These are phyloP conservation scores for Empis livida DNA, from an alignment of 2,888 invertebrate genomes.

Conservation along the genomic window DNA sequence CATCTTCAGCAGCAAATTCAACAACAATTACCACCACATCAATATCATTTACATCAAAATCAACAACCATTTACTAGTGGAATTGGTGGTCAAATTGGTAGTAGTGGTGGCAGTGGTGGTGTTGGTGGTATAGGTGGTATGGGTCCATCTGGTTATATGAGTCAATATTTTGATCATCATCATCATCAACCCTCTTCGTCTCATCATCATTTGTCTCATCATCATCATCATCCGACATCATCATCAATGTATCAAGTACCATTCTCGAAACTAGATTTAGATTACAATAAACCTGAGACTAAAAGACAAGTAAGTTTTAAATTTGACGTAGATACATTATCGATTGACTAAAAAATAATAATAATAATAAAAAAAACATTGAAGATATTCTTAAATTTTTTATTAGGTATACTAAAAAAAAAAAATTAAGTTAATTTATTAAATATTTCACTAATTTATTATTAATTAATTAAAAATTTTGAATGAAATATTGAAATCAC, in stretches of 20 bases:
- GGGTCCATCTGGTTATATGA: conserved; percentile 9
- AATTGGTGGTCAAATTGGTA: conserved; percentile 16
- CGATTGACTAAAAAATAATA: conserved; percentile 34
- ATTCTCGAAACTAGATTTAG: conserved; percentile 39
- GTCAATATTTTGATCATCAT: conserved; percentile 20
- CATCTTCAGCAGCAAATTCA: conserved; percentile 18
- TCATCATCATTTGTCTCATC: conserved; percentile 16
- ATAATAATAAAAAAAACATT: conserved; percentile 3
- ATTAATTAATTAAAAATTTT: no score
- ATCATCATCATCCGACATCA: conserved; percentile 13
- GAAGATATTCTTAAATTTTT: background rate
- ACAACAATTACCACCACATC: conserved; percentile 25
- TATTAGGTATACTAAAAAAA: background rate
- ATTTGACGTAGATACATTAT: conserved; percentile 39
- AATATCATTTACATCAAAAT: conserved; percentile 13
- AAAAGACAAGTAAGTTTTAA: conserved; percentile 40
- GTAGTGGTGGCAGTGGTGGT: conserved; percentile 19
- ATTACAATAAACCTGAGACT: conserved; percentile 34
- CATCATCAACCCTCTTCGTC: conserved; percentile 14
- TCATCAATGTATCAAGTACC: conserved; percentile 22
- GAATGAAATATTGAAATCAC: no score
- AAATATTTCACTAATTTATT: no score
- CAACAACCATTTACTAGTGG: conserved; percentile 30
- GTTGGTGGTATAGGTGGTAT: conserved; percentile 25
- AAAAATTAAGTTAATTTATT: no score